Percentiles rank a stretch among this genome's conserved stretches.
These are phyloP conservation scores for Molossus alvarezi DNA, from an alignment of 2,797 vertebrate genomes.

Conservation along the genomic window DNA sequence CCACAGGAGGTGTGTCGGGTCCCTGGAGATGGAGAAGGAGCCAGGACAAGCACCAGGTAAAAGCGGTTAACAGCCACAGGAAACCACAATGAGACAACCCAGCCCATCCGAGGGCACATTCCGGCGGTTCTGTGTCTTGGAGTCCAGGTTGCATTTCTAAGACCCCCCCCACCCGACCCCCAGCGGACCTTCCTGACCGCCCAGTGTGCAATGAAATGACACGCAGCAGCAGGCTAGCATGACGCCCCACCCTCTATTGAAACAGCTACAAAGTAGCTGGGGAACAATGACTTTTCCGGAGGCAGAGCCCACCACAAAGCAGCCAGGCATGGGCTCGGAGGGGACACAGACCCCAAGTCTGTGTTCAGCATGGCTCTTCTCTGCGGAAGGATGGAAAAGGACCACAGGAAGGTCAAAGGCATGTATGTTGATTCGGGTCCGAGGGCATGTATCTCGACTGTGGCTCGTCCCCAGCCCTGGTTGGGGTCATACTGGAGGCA, in stretches of 20 bases:
- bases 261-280: not conserved
- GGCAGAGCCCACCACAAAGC: not conserved
- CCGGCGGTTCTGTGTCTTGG: accelerated
- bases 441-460: too few relatives aligned
- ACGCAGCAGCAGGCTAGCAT: not conserved
- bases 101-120: too few relatives aligned
- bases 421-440: too few relatives aligned
- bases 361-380: not conserved
- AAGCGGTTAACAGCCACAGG: too few relatives aligned
- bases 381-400: not conserved
- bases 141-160: not conserved
- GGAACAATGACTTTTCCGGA: not conserved
- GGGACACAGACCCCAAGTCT: not conserved
- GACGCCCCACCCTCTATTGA: accelerated
- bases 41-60: too few relatives aligned
- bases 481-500: too few relatives aligned
- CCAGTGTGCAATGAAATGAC: not conserved
- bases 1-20: not conserved
- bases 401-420: too few relatives aligned
- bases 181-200: not conserved
- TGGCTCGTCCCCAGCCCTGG: too few relatives aligned
- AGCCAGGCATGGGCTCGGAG: not conserved
- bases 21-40: too few relatives aligned
- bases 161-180: not conserved
- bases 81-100: too few relatives aligned